phyloP scores from a whole-genome alignment of 35 echinoderm and acorn worm species.

The Chiridota heheva region DNA sequence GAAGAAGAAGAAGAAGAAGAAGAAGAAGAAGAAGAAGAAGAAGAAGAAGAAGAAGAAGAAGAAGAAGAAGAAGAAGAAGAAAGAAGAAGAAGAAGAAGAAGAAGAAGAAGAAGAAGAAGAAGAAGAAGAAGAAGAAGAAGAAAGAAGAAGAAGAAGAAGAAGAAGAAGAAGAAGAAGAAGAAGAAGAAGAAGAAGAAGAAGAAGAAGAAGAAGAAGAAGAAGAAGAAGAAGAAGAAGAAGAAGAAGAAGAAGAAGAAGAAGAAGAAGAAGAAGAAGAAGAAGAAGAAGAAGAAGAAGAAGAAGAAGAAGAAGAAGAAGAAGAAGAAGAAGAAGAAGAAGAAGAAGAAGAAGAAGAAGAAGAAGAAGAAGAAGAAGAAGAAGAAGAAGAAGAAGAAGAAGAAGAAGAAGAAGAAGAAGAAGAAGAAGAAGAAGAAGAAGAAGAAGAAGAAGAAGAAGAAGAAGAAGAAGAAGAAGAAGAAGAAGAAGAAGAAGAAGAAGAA shows the following conservation, averaged over 20 bases:
- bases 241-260: conserved; percentile 10
- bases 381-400: conserved; percentile 15
- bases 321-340: neutral
- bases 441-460: conserved; percentile 15
- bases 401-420: conserved; percentile 15
- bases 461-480: conserved; percentile 12
- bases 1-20: neutral
- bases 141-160: conserved; percentile 13
- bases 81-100: neutral
- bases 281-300: neutral
- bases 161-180: conserved; percentile 8
- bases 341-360: conserved; percentile 15
- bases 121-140: neutral
- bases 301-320: conserved; percentile 7
- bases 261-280: neutral
- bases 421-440: conserved; percentile 18
- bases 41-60: conserved; percentile 4
- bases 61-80: neutral
- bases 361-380: conserved; percentile 18
- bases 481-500: neutral
- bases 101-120: conserved; percentile 5
- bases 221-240: neutral
- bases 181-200: conserved; percentile 4
- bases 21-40: conserved; percentile 3
- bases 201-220: conserved; percentile 4